These are phyloP conservation scores for Choloepus hoffmanni DNA, from an alignment of 2,113 vertebrate species.

Conservation along the genomic window DNA sequence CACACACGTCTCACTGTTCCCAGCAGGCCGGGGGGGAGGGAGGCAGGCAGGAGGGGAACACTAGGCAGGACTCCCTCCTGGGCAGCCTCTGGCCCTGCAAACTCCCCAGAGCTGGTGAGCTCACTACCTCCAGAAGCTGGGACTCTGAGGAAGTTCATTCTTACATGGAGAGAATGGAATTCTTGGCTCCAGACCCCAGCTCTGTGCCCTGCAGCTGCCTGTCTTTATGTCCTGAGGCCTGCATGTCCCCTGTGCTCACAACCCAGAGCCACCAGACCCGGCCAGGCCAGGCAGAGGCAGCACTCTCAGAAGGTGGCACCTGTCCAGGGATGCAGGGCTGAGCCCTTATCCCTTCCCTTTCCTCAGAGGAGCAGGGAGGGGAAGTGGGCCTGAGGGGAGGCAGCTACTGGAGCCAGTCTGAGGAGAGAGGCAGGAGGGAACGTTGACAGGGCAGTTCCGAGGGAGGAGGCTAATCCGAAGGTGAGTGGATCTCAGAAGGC, in stretches of 20 bases:
- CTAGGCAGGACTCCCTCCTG: background rate
- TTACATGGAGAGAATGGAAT: background rate
- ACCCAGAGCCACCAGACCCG: background rate
- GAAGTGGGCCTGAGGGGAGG: background rate
- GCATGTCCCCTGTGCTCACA: background rate
- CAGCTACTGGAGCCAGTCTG: background rate
- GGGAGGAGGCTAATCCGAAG: background rate
- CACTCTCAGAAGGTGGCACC: background rate
- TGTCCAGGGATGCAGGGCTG: background rate
- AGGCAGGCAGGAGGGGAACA: background rate
- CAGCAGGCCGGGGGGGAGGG: background rate
- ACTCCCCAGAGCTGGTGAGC: background rate
- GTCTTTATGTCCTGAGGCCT: background rate
- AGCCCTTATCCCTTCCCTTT: background rate
- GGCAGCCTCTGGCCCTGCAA: background rate
- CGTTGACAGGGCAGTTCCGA: background rate
- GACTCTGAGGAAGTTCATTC: background rate
- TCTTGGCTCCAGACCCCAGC: background rate
- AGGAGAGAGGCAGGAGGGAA: background rate
- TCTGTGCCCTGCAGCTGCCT: background rate
- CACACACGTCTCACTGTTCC: background rate
- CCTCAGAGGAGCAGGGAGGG: background rate
- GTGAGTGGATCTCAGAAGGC: background rate
- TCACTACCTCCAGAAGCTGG: background rate
- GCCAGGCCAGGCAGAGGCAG: background rate